Percentiles rank a stretch among this genome's conserved stretches.
Conservation (phyloP, 53 echinoderm and acorn worm genomes). For the Mesocentrotus franciscanus region DNA sequence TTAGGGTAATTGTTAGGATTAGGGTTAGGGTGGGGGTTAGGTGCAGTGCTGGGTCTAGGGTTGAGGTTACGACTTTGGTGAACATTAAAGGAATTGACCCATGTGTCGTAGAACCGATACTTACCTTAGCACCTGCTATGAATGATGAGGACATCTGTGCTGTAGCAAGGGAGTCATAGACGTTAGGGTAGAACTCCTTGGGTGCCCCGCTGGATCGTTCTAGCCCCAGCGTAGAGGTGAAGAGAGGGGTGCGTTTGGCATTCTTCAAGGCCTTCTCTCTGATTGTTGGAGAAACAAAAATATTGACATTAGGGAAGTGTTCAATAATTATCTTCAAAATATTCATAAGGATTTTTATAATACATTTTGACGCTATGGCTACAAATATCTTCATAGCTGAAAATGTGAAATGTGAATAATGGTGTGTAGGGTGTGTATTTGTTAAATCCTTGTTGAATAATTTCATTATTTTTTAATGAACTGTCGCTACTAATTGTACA, state of each 20-base stretch:
- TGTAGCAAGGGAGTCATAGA: constrained; percentile 85
- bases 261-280: constrained; percentile 87
- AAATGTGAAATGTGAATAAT: no score
- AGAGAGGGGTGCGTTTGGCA: constrained; percentile 78
- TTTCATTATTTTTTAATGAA: no score
- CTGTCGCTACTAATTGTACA: no score
- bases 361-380: no score
- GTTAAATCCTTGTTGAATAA: no score
- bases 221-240: constrained; percentile 60
- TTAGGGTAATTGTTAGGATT: neutral
- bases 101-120: neutral
- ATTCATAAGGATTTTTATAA: no score
- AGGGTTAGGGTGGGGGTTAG: neutral
- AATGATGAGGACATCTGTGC: constrained; percentile 93
- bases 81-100: neutral
- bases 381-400: no score
- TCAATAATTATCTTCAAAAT: no score
- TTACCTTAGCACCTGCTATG: constrained; percentile 90
- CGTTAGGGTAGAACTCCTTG: constrained; percentile 79
- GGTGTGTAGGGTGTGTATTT: no score
- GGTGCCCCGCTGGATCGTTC: constrained; percentile 70
- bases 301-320: neutral
- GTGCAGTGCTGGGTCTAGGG: neutral
- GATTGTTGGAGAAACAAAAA: neutral
- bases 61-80: neutral